phyloP scores from a whole-genome alignment of 2,797 vertebrate species.

The Octomys mimax region DNA sequence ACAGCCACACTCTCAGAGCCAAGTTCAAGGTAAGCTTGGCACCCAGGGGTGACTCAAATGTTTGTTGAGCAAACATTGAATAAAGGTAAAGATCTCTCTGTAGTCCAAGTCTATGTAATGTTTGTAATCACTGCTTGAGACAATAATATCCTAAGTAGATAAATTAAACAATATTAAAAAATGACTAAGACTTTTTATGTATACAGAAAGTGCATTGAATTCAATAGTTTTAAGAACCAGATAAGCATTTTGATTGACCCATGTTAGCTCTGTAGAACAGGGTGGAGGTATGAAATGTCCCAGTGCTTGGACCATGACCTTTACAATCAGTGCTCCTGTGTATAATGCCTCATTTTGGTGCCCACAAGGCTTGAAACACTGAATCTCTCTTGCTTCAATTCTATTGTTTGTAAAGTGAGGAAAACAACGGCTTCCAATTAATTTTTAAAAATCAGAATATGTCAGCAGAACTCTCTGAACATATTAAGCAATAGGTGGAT shows the following conservation, averaged over 20 bases:
- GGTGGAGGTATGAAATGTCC: not conserved
- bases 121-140: conserved; percentile 60
- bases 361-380: not conserved
- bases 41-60: conserved; percentile 57
- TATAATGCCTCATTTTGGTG: not conserved
- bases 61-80: conserved; percentile 78
- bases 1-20: not conserved
- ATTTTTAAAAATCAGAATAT: not conserved
- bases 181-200: conserved; percentile 26
- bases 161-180: conserved; percentile 66
- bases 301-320: not conserved
- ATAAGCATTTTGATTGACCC: conserved; percentile 46
- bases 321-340: not conserved
- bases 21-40: conserved; percentile 18
- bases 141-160: conserved; percentile 38
- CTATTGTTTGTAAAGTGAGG: conserved; percentile 15
- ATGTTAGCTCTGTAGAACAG: not conserved
- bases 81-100: conserved; percentile 14
- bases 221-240: conserved; percentile 41
- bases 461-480: not conserved
- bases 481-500: conserved; percentile 12
- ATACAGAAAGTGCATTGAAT: conserved; percentile 24
- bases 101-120: conserved; percentile 70
- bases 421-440: not conserved
- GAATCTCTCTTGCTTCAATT: not conserved